Percentiles rank a stretch among this genome's conserved stretches.
Evolutionary conservation across 2,113 vertebrate genomes (phyloP).

Genomic region (Eretmochelys imbricata): DNA sequence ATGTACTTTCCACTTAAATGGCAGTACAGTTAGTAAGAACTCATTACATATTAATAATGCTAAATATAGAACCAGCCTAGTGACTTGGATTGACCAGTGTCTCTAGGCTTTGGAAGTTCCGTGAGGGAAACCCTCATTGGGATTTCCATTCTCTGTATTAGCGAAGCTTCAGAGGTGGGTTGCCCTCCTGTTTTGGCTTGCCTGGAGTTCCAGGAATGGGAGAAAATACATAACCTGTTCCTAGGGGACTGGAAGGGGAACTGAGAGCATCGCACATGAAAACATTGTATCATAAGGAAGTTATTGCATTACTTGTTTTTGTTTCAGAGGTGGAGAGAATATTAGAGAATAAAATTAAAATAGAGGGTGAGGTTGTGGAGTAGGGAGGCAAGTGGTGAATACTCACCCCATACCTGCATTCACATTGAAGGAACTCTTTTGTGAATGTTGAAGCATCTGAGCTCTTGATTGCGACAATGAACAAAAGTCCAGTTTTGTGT

Average conservation of each 20-base stretch:
- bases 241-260: not conserved
- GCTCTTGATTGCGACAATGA: not conserved
- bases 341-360: not conserved
- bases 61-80: not conserved
- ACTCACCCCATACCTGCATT: not conserved
- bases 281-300: not conserved
- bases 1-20: not conserved
- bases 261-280: conserved; percentile 1
- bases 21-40: not conserved
- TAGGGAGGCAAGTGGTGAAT: not conserved
- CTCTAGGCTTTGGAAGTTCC: not conserved
- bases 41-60: not conserved
- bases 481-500: not conserved
- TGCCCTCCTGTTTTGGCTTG: not conserved
- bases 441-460: conserved; percentile 20
- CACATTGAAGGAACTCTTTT: not conserved
- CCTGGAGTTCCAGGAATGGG: not conserved
- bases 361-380: not conserved
- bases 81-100: not conserved
- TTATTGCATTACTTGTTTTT: not conserved
- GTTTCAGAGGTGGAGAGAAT: not conserved
- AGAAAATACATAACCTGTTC: not conserved
- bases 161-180: not conserved
- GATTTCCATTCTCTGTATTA: not conserved
- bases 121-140: not conserved